Conservation (phyloP, 2,797 vertebrate species). For the Mormyrops boulengeri region DNA sequence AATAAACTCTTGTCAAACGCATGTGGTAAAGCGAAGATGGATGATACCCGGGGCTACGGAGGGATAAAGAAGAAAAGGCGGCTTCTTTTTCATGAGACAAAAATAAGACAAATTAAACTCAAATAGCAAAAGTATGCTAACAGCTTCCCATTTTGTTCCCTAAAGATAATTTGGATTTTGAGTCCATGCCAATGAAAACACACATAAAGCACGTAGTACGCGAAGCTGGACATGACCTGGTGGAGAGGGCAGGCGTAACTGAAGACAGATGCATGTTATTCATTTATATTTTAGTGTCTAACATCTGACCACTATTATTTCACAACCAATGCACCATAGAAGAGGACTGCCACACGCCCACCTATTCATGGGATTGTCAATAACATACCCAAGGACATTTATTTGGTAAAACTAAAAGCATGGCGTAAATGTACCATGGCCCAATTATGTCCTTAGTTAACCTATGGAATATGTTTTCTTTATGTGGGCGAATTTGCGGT, state of each 20-base stretch:
- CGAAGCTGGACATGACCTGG: conserved; percentile 6
- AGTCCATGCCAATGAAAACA: not conserved
- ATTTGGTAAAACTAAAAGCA: not conserved
- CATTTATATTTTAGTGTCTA: not conserved
- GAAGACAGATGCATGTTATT: not conserved
- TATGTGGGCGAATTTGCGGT: not conserved
- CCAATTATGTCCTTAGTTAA: not conserved
- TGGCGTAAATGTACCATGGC: not conserved
- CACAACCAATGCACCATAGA: not conserved
- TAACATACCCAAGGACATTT: not conserved
- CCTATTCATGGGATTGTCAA: not conserved
- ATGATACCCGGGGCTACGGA: conserved; percentile 41
- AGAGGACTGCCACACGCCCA: not conserved
- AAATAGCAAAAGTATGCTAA: conserved; percentile 32
- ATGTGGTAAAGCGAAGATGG: conserved; percentile 30
- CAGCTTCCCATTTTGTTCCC: conserved; percentile 15
- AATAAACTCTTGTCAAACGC: conserved; percentile 53
- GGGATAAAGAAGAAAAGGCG: conserved; percentile 33
- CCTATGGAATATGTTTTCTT: not conserved
- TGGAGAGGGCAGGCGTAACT: not conserved
- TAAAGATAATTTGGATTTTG: conserved; percentile 37
- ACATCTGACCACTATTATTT: not conserved
- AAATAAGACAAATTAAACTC: conserved; percentile 22
- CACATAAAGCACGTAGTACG: not conserved
- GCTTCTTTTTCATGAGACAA: conserved; percentile 26